These are phyloP conservation scores for Ctenoplectra terminalis DNA, from an alignment of 1,140 invertebrate species.

Conservation along the genomic window DNA sequence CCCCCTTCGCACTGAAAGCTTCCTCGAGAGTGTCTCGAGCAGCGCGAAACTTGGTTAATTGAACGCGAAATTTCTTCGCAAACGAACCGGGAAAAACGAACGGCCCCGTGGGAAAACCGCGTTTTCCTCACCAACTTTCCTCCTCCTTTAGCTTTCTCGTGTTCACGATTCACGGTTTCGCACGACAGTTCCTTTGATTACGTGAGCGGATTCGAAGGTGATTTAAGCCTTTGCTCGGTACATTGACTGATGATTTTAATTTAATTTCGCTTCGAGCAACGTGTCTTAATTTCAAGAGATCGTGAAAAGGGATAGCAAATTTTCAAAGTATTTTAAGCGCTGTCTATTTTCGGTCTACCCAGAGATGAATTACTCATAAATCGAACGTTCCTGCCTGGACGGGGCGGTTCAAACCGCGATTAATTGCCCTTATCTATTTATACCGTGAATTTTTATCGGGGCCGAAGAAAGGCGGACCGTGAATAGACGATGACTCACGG, in stretches of 20 bases:
- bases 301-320: too few species aligned
- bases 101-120: slow-evolving; percentile 27
- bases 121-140: slow-evolving; percentile 3
- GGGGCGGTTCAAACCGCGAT: slow-evolving; percentile 16
- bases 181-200: too few species aligned
- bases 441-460: slow-evolving; percentile 41
- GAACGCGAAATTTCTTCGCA: slow-evolving; percentile 34
- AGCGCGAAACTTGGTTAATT: slow-evolving; percentile 27
- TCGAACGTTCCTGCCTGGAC: neutral
- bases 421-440: slow-evolving; percentile 54
- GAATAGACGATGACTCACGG: slow-evolving; percentile 59
- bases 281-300: too few species aligned
- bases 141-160: neutral
- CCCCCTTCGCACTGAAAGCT: neutral
- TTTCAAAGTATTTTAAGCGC: too few species aligned
- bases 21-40: neutral
- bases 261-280: too few species aligned
- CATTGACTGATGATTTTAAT: too few species aligned
- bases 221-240: too few species aligned
- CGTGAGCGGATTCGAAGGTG: too few species aligned
- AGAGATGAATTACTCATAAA: slow-evolving; percentile 1
- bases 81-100: slow-evolving; percentile 34
- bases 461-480: slow-evolving; percentile 31
- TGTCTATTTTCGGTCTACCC: too few species aligned
- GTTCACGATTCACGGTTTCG: too few species aligned